Percentiles rank a stretch among this genome's conserved stretches.
Conservation (phyloP, 1,140 invertebrate genomes). For the Zeugodacus cucurbitae region DNA sequence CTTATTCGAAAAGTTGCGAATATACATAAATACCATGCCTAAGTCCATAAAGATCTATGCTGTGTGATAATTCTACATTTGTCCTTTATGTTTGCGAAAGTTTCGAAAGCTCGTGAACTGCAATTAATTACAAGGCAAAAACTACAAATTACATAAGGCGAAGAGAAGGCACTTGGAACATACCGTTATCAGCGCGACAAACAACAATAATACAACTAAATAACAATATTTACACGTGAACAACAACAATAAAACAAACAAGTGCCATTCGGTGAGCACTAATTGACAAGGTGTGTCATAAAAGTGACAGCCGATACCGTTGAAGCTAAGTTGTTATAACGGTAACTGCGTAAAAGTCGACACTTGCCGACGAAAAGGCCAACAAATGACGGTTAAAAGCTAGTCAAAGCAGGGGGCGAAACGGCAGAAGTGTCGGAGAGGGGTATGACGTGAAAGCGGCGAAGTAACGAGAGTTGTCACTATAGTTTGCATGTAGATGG, state of each 20-base stretch:
- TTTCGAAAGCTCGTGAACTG: background rate
- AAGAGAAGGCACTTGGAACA: background rate
- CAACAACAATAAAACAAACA: slow-evolving; percentile 25
- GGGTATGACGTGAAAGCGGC: no score
- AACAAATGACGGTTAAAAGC: background rate
- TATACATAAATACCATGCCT: background rate
- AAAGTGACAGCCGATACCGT: slow-evolving; percentile 22
- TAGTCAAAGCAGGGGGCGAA: background rate
- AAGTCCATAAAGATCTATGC: background rate
- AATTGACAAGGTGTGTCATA: slow-evolving; percentile 22
- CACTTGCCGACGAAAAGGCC: background rate
- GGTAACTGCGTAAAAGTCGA: slow-evolving; percentile 8
- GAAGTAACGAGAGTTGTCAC: no score
- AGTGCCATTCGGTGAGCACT: background rate
- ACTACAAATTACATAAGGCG: background rate
- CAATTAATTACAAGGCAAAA: background rate
- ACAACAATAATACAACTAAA: background rate
- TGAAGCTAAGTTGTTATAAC: slow-evolving; percentile 8
- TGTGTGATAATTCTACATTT: background rate
- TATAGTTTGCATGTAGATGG: background rate
- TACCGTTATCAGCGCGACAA: background rate
- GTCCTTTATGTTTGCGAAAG: background rate
- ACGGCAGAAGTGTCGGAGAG: no score
- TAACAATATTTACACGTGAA: slow-evolving; percentile 21
- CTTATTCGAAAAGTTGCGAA: background rate